Evolutionary conservation across 2,888 invertebrate genomes (phyloP), one percentile per base, ranked within the genome.

Genomic region (Metopia argyrocephala): DNA sequence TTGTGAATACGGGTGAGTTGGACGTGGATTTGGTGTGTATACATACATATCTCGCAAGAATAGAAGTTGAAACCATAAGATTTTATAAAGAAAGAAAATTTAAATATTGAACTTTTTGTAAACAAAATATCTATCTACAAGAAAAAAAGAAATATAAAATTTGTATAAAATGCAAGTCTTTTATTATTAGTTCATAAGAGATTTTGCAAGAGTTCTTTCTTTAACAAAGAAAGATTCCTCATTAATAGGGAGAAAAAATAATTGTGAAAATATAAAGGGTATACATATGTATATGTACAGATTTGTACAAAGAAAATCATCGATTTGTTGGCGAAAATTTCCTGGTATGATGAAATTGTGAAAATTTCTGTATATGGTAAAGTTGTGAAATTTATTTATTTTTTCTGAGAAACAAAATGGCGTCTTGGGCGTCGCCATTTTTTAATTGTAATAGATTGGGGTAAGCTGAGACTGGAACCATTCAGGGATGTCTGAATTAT

Each of bases 1-100:
- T 83, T 82, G 83, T 82, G 83, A 78, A 80, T 78, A 71, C 83
- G 79, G 83, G 83, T 84, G 84, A 84, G 84, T 84, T 84, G 84
- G 84, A 79, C 83, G 84, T 84, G 69, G 61, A 69, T 59, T 76
- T 56, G 73, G 56, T 56, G n/a, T n/a, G n/a, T n/a, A n/a, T n/a
- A n/a, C n/a, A n/a, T n/a, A n/a, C n/a, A 62, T 27, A 62, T 28
- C 57, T 82, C 81, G 81, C 78, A 75, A 70, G 45, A 68, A 76
- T 66, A 27, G 21, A 46, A 66, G 18, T 59, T 70, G 21, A 21
- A 64, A 38, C 12, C 31, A 38, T 12, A 38, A 31, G 12, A 12
- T 12, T 12, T 3, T 38, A 12, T 12, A 38, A 38, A 38, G 12
- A 38, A 38, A 38, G 38, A 9, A 38, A 12, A 38, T 38, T n/a